Percentiles rank a stretch among this genome's conserved stretches.
Evolutionary conservation across 2,888 invertebrate genomes (phyloP).

Genomic region (Pteria penguin): DNA sequence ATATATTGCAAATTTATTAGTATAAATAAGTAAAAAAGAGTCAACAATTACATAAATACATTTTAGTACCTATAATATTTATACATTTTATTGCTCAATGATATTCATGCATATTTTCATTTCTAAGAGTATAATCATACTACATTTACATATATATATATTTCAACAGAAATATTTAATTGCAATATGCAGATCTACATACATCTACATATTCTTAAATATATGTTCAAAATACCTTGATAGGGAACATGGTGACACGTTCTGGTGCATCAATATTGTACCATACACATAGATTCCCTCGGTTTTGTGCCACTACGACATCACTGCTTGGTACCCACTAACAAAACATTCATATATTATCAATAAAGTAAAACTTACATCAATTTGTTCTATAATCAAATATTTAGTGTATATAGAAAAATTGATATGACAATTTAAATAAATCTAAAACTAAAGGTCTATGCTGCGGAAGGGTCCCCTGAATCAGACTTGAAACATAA

Average conservation of each 20-base stretch:
- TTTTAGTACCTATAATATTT: not conserved
- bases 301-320: conserved; percentile 97
- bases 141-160: not conserved
- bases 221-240: conserved; percentile 82
- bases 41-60: not conserved
- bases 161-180: not conserved
- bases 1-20: no score
- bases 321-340: conserved; percentile 97
- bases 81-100: not conserved
- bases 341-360: conserved; percentile 1
- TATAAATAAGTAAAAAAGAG: no score
- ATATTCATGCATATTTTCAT: no score
- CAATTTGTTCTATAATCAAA: no score
- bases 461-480: no score
- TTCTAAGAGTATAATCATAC: no score
- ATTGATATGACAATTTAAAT: no score
- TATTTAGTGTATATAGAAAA: no score
- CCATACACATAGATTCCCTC: conserved; percentile 95
- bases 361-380: no score
- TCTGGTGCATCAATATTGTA: conserved; percentile 94
- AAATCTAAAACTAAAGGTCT: no score
- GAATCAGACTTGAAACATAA: no score
- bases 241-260: conserved; percentile 87
- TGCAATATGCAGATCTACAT: not conserved
- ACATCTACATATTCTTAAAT: not conserved